These are phyloP conservation scores for Dolichoris vasculosae DNA, from an alignment of 1,140 invertebrate genomes.

Conservation along the genomic window DNA sequence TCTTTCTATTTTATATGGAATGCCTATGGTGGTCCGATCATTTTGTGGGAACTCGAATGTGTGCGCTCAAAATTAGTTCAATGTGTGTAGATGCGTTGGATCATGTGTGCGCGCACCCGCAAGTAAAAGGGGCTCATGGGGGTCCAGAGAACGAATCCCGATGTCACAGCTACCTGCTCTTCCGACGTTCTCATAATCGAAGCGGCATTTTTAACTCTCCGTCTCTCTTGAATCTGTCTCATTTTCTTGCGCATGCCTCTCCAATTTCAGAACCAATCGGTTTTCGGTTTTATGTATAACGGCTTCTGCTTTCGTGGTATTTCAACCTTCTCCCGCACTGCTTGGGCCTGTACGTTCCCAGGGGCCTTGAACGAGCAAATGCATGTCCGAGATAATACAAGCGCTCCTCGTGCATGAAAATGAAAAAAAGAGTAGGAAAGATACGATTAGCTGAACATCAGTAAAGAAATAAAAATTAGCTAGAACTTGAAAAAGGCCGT, in stretches of 20 bases:
- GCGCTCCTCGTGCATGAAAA: no score
- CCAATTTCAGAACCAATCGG: not conserved
- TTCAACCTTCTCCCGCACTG: not conserved
- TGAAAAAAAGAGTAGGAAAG: not conserved
- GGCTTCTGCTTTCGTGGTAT: constrained; percentile 18
- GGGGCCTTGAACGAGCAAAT: not conserved
- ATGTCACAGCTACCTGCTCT: constrained; percentile 15
- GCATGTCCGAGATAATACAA: not conserved
- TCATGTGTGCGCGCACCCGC: not conserved
- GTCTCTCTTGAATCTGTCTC: no score
- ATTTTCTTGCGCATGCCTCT: not conserved
- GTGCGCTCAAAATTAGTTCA: not conserved
- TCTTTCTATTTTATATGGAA: no score
- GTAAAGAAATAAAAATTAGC: no score
- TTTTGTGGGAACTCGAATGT: not conserved
- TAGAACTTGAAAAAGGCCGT: no score
- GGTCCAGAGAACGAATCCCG: constrained; percentile 25
- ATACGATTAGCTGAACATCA: not conserved
- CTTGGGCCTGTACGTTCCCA: not conserved
- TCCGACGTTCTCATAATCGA: not conserved
- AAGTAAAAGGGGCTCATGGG: not conserved
- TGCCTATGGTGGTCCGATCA: not conserved
- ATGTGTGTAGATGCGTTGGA: no score
- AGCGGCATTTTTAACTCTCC: constrained; percentile 27
- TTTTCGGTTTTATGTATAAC: not conserved